Conservation (phyloP, 2,888 invertebrate genomes). For the Ornithoptera priamus region DNA sequence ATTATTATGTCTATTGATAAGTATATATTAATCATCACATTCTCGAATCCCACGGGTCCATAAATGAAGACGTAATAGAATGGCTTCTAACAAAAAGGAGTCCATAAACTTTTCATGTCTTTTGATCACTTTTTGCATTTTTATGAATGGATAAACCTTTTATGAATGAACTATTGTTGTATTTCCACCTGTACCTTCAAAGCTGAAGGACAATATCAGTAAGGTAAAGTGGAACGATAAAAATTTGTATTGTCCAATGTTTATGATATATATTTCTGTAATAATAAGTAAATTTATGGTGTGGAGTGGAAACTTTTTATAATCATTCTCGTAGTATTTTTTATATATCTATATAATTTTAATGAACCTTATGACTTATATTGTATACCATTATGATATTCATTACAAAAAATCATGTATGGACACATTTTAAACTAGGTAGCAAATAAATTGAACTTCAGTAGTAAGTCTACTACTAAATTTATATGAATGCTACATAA, state of each 20-base stretch:
- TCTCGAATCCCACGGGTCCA: slow-evolving; percentile 65
- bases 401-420: too few species aligned
- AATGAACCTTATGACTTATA: not conserved
- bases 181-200: slow-evolving; percentile 58
- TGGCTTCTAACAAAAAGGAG: slow-evolving; percentile 52
- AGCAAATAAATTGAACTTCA: too few species aligned
- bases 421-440: too few species aligned
- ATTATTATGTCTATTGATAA: slow-evolving; percentile 39
- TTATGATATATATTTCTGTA: slow-evolving; percentile 56
- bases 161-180: slow-evolving; percentile 43
- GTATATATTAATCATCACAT: slow-evolving; percentile 54
- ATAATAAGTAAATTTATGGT: slow-evolving; percentile 22
- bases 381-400: too few species aligned
- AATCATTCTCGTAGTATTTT: not conserved
- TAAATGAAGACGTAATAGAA: slow-evolving; percentile 69
- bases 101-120: slow-evolving; percentile 38
- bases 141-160: slow-evolving; percentile 59
- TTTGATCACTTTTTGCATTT: slow-evolving; percentile 52
- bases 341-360: not conserved
- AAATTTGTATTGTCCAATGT: slow-evolving; percentile 72
- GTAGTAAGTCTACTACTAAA: too few species aligned
- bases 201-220: slow-evolving; percentile 36
- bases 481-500: not conserved
- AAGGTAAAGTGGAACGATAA: slow-evolving; percentile 50
- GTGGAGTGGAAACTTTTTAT: not conserved